Evolutionary conservation across 92 coral and sea anemone species (phyloP).

Genomic region (Muricea muricata): DNA sequence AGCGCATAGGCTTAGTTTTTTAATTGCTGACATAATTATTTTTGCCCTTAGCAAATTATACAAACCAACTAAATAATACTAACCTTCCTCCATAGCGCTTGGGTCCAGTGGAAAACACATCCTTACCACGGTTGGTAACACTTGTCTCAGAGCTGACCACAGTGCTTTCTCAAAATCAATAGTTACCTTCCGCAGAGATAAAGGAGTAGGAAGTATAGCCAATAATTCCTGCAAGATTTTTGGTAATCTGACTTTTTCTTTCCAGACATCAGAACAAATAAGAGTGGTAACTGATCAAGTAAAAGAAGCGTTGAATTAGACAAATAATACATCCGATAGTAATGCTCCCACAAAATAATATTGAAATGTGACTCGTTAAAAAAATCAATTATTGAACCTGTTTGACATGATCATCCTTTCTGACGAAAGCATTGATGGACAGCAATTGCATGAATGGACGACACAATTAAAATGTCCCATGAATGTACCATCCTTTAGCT

Average conservation of each 20-base stretch:
- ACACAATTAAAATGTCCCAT: not conserved
- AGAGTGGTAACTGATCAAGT: not conserved
- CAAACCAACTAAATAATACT: not conserved
- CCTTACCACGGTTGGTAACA: slow-evolving; percentile 19
- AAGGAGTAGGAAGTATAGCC: not conserved
- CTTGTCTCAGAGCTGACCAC: slow-evolving; percentile 14
- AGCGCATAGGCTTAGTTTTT: too few species aligned
- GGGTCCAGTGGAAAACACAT: slow-evolving; percentile 49
- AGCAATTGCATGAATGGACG: not conserved
- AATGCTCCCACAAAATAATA: too few species aligned
- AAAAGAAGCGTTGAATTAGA: too few species aligned
- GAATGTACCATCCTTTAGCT: not conserved
- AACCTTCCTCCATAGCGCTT: slow-evolving; percentile 47
- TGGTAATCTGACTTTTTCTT: not conserved
- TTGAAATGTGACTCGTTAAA: too few species aligned
- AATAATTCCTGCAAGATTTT: not conserved
- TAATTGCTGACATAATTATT: too few species aligned
- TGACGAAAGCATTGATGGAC: not conserved
- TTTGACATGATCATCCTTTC: not conserved
- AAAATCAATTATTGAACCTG: too few species aligned
- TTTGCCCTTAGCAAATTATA: too few species aligned
- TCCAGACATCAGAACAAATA: not conserved
- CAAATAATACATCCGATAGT: too few species aligned
- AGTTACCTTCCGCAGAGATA: not conserved
- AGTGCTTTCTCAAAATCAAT: slow-evolving; percentile 31